Base-by-base conservation (phyloP, 2,113 vertebrate species). In the Antidorcas marsupialis region DNA sequence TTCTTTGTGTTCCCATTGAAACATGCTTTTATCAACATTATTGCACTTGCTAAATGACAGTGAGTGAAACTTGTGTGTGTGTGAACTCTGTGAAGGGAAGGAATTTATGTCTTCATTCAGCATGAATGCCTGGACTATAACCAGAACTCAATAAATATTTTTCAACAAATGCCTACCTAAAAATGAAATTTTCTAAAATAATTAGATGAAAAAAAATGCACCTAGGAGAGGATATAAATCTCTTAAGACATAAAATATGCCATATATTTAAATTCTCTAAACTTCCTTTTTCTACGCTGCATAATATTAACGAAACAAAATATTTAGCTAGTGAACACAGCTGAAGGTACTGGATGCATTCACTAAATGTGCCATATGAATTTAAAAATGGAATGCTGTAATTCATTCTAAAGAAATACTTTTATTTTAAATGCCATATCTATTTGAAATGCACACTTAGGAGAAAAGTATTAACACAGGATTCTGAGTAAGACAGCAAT, bases 351-450 rank as follows among this genome's bases (percentile, higher is more conserved):
- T 12, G 25, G n/a, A 11, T 43, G 11, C 12, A n/a, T 11, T 96
- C 12, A 71, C 11, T 50, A 71, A 81, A 88, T 17, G 3, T 19
- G 19, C 3, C 11, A 78, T 36, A 87, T 8, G 17, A 64, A 33
- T 14, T 11, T 9, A 71, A 94, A 87, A 94, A 84, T 9, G 8
- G 15, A 89, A 81, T 47, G 4, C 3, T 16, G 19, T 13, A n/a
- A 64, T 90, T 96, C n/a, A 81, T 94, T 19, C 21, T n/a, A 83
- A 2, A 95, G 45, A 97, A 83, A 25, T 60, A 94, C 33, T 5
- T 96, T 98, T 97, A 96, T 97, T 96, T 81, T 84, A 84, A 94
- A 89, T 87, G 45, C 8, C 36, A 28, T 9, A 16, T 64, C 8
- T 59, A 60, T 88, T 67, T 71, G n/a, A 91, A 82, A 64, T 74